A percentile compares a stretch with the other conserved stretches of the same genome.
Conservation (phyloP, 2,888 invertebrate genomes). For the Ectemnius lituratus region DNA sequence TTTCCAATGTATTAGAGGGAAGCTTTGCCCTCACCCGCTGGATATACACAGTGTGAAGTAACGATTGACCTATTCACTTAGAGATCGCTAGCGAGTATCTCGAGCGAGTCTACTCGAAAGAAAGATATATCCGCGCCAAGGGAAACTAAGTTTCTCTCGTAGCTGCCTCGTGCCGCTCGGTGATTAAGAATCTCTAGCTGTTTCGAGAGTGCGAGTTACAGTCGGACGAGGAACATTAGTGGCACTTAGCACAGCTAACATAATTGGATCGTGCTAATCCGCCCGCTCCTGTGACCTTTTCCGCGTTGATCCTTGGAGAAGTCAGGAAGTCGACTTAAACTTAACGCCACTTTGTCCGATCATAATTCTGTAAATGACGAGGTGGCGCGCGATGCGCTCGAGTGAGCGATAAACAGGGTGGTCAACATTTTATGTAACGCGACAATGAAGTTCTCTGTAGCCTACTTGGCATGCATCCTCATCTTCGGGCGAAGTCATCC, state of each 20-base stretch:
- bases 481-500: constrained; percentile 30
- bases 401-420: constrained; percentile 18
- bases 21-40: no score
- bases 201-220: background rate
- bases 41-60: background rate
- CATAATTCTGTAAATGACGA: no score
- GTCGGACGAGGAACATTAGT: constrained; percentile 42
- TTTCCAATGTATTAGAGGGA: no score
- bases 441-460: constrained; percentile 28
- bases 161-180: background rate
- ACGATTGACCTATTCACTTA: constrained; percentile 33
- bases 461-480: constrained; percentile 39
- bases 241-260: constrained; percentile 45
- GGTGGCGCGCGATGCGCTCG: background rate
- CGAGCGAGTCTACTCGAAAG: background rate
- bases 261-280: constrained; percentile 40
- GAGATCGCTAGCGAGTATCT: background rate
- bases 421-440: constrained; percentile 36
- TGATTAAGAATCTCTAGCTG: constrained; percentile 29
- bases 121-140: constrained; percentile 26
- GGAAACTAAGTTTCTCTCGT: background rate
- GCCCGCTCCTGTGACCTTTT: constrained; percentile 3
- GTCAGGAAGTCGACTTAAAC: no score
- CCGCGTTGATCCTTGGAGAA: background rate
- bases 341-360: no score